Base-by-base conservation (phyloP, 2,113 vertebrate genomes). In the Lanius ludovicianus region DNA sequence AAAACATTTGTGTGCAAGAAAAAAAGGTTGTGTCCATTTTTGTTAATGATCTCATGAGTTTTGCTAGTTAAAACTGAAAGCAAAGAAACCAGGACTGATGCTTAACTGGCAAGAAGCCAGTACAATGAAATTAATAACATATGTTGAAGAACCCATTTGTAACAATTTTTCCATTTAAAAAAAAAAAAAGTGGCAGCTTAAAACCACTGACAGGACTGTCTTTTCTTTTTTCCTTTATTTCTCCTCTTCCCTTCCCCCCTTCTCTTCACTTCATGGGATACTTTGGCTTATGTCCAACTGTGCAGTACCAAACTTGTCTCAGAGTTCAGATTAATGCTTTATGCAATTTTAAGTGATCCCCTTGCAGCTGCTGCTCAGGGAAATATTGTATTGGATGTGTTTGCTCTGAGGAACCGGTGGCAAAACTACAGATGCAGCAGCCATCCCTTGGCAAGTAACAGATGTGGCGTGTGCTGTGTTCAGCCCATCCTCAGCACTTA, bases 61-160 rank as follows among this genome's bases (percentile, higher is more conserved):
- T 98, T 97, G 97, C 97, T 97, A 97, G 97, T 98, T 98, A 97
- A 97, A 98, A 98, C 97, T 98, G 97, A 98, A 98, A 98, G 98
- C 96, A 97, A 97, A 98, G 97, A 98, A 98, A 96, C 88, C 94
- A 98, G 87, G 93, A 91, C 95, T 98, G 98, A 98, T 98, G 97
- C 96, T 97, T 96, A 94, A 84, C 82, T 98, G 98, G 98, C 97
- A 97, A 97, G 95, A 94, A 92, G 98, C 98, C 98, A 98, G 92
- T 79, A 89, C 88, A 95, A 84, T 91, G 93, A 98, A 98, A 98
- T 98, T 98, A 98, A 97, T 97, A 98, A 98, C 98, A 98, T 96
- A 98, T 98, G 98, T 95, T 97, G 97, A 98, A 98, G 98, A 98
- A 97, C 88, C 94, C 97, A 98, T 98, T 98, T 98, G 98, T 98